Conservation (phyloP, 1,140 invertebrate species). For the Coenobita brevimanus region DNA sequence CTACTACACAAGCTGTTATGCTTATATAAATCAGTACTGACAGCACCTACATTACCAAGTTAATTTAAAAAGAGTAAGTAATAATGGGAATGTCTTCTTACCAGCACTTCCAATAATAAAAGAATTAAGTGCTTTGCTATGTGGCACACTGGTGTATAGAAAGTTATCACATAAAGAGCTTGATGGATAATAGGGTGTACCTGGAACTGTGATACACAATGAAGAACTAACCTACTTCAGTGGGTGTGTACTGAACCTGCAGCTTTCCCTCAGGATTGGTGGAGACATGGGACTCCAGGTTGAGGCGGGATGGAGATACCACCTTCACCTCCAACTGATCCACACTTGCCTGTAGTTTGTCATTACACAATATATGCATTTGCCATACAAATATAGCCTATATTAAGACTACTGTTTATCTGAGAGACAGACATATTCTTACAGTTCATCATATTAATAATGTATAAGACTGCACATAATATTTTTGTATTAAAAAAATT, state of each 20-base stretch:
- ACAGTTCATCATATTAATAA: no score
- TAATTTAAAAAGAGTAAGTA: background rate
- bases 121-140: background rate
- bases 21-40: no score
- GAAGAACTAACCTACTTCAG: constrained; percentile 84
- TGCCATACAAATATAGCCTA: background rate
- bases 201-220: background rate
- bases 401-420: no score
- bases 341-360: constrained; percentile 76
- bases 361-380: background rate
- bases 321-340: constrained; percentile 76
- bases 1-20: no score
- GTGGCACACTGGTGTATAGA: no score
- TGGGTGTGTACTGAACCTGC: constrained; percentile 87
- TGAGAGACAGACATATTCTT: no score
- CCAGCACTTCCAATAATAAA: background rate
- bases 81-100: background rate
- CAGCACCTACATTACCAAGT: no score
- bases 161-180: no score
- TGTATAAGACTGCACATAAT: no score
- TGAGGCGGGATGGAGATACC: constrained; percentile 65
- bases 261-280: constrained; percentile 76
- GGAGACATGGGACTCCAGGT: constrained; percentile 69
- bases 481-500: no score
- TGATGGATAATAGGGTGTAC: no score